Base-by-base conservation (phyloP, 92 coral and sea anemone genomes). In the Palythoa grandiflora region DNA sequence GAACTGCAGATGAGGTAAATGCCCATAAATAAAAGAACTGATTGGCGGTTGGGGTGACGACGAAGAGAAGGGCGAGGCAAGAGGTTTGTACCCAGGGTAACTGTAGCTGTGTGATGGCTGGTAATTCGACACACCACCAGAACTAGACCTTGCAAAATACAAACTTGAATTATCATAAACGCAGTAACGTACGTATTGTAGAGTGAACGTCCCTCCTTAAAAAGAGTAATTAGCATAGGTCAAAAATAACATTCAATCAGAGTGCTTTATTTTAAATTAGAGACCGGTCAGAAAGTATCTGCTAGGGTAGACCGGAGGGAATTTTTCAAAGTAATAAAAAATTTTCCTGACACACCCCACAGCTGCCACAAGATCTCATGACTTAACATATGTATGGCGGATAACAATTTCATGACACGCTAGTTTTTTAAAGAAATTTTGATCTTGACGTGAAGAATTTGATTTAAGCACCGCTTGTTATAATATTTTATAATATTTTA, bases 81-180 rank as follows among this genome's bases (percentile, higher is more conserved):
- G 90, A 4, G 96, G 92, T 63, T 89, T 94, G 77, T 86, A 94
- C 21, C 98, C 92, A 78, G 93, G 77, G 87, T 85, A 89, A 83
- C 92, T 93, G 88, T 87, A 89, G 21, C 85, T 84, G 14, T 89
- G 52, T 8, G 80, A 71, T 5, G 96, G 90, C 73, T 94, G 98
- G 89, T 86, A 94, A 20, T 94, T 92, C 66, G 93, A 88, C 28
- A 92, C 59, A 86, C 88, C 86, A 21, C 88, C 83, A 38, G 91
- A 54, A 37, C 95, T 53, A 57, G 89, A 59, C 91, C 91, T 88
- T 15, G 35, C 19, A 38, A 37, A 78, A 47, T 28, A 28, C 28
- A 73, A 40, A 84, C 6, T 0, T 9, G 9, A 1, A 12, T 10
- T 10, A 9, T 70, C 36, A 21, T 35, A 6, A 16, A 16, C 9